Percentiles rank a stretch among this genome's conserved stretches.
phyloP scores from a whole-genome alignment of 2,888 invertebrate species.

The Cryptocephalus primarius region DNA sequence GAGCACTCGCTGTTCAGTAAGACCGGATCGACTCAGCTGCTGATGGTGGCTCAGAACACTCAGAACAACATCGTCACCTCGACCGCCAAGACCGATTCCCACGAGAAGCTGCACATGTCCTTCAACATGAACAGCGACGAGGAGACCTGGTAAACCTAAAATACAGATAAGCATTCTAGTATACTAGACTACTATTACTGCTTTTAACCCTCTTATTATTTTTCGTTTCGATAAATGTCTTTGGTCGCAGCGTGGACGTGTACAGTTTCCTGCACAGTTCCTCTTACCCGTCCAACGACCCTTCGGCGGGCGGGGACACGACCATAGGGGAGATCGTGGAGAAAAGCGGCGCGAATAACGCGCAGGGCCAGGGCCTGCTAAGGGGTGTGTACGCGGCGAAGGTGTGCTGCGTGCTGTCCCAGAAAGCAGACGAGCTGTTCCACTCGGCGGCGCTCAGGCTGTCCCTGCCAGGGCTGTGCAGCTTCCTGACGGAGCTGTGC shows the following conservation, averaged over 20 bases:
- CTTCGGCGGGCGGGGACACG: conserved; percentile 52
- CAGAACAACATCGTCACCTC: conserved; percentile 51
- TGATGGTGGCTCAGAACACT: conserved; percentile 55
- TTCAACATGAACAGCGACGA: conserved; percentile 55
- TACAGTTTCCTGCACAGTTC: conserved; percentile 67
- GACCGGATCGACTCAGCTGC: conserved; percentile 57
- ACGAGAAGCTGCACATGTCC: conserved; percentile 48
- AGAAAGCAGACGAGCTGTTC: conserved; percentile 84
- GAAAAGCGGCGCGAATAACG: conserved; percentile 41
- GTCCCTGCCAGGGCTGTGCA: conserved; percentile 72
- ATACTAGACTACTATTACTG: too few relatives aligned
- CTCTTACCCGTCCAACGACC: conserved; percentile 26
- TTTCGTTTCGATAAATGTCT: too few relatives aligned
- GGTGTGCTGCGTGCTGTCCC: conserved; percentile 80
- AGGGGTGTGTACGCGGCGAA: conserved; percentile 74
- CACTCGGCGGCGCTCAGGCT: conserved; percentile 80
- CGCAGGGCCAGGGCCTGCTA: conserved; percentile 44
- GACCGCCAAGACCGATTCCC: conserved; percentile 39
- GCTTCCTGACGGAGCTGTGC: conserved; percentile 73
- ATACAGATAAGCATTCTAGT: neutral
- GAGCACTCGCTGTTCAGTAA: conserved; percentile 86
- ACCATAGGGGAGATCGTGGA: conserved; percentile 63
- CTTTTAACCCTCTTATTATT: too few relatives aligned
- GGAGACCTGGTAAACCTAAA: conserved; percentile 68
- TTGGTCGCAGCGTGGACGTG: conserved; percentile 59